Evolutionary conservation across 1,140 invertebrate species (phyloP).

Genomic region (Dendroctonus ponderosae): DNA sequence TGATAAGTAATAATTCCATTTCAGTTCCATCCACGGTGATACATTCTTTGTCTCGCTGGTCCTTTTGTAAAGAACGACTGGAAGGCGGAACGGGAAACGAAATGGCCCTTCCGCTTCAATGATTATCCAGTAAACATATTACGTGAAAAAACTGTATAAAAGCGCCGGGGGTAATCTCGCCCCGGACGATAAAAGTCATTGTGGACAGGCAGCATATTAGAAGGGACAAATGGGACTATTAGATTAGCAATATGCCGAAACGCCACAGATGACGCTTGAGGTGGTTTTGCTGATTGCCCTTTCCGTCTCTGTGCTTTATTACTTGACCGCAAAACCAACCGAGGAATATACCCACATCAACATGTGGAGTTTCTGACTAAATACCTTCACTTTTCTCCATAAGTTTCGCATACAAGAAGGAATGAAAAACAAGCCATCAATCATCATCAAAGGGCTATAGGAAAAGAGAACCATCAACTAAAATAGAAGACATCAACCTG

Average conservation of each 20-base stretch:
- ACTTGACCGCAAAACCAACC: too few species aligned
- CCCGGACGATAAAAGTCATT: constrained; percentile 34
- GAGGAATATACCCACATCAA: too few species aligned
- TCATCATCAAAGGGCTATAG: too few species aligned
- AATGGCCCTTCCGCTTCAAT: constrained; percentile 26
- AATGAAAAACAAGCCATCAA: too few species aligned
- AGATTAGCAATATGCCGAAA: constrained; percentile 43
- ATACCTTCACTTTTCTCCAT: too few species aligned
- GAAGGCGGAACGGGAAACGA: not conserved
- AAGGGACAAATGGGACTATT: constrained; percentile 44
- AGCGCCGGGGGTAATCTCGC: constrained; percentile 14
- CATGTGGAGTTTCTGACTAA: too few species aligned
- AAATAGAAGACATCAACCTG: too few species aligned
- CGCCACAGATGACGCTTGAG: constrained; percentile 16
- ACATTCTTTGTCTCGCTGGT: constrained; percentile 14
- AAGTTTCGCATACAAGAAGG: too few species aligned
- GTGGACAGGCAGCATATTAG: constrained; percentile 36
- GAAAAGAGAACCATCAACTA: too few species aligned
- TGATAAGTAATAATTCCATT: constrained; percentile 23
- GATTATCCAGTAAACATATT: constrained; percentile 36
- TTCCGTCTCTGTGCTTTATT: too few species aligned
- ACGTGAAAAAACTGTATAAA: constrained; percentile 34
- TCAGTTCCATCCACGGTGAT: constrained; percentile 17
- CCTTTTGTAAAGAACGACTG: constrained; percentile 1
- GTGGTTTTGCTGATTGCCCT: too few species aligned